phyloP scores from a whole-genome alignment of 2,888 invertebrate species.

The Tiliacea aurago region DNA sequence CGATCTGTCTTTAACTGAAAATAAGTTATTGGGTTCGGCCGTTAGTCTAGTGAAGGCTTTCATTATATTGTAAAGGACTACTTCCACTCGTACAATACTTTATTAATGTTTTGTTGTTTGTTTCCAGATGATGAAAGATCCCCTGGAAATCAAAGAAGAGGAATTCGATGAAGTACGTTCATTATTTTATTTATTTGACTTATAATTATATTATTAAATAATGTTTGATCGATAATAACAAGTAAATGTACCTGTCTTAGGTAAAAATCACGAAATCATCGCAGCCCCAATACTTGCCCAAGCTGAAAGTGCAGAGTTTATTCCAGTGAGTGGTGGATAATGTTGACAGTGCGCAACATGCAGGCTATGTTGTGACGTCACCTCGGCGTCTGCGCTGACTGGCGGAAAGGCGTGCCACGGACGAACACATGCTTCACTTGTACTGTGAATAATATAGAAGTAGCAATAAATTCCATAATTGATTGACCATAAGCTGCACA shows the following conservation, averaged over 20 bases:
- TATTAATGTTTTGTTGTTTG: conserved; percentile 1
- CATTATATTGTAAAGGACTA: not conserved
- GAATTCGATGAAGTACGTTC: conserved; percentile 76
- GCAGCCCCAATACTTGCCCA: conserved; percentile 82
- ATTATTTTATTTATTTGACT: not conserved
- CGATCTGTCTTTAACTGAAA: too few relatives aligned
- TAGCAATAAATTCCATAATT: conserved; percentile 29
- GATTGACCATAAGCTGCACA: not conserved
- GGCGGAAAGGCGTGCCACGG: not conserved
- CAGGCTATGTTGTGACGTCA: conserved; percentile 28
- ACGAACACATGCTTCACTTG: not conserved
- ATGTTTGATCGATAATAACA: not conserved
- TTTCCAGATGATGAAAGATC: conserved; percentile 73
- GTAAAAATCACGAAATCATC: conserved; percentile 81
- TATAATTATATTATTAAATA: not conserved
- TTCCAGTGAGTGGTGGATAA: conserved; percentile 80
- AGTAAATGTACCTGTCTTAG: conserved; percentile 72
- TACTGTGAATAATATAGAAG: conserved; percentile 18
- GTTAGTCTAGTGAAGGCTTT: not conserved
- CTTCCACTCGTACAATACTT: not conserved
- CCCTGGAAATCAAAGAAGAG: conserved; percentile 73
- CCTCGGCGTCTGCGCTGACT: conserved; percentile 15
- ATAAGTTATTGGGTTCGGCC: too few relatives aligned
- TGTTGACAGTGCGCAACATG: conserved; percentile 21
- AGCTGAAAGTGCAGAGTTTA: conserved; percentile 86